A percentile compares a stretch with the other conserved stretches of the same genome.
These are phyloP conservation scores for Hydrolagus colliei DNA, from an alignment of 2,797 vertebrate genomes.

Conservation along the genomic window DNA sequence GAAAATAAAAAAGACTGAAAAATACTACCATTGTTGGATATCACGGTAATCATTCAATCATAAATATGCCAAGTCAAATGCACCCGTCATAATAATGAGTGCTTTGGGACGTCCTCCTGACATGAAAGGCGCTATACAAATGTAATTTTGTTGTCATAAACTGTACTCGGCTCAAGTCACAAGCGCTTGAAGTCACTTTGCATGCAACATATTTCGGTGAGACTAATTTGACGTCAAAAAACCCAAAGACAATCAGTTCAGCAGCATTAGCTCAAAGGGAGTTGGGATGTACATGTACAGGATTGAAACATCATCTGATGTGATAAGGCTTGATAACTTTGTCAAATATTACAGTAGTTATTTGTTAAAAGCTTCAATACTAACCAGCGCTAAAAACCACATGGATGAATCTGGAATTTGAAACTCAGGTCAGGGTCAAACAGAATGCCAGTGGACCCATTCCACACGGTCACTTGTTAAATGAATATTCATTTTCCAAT, in stretches of 20 bases:
- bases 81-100: background rate
- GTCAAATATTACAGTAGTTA: background rate
- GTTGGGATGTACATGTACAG: background rate
- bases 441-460: background rate
- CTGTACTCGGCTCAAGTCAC: background rate
- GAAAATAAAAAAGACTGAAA: background rate
- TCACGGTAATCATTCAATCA: background rate
- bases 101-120: no score
- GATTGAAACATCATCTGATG: background rate
- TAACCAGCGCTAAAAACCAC: no score
- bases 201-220: background rate
- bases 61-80: background rate
- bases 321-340: background rate
- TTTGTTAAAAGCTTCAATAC: no score
- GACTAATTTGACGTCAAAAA: background rate
- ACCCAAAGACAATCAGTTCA: background rate
- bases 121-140: no score
- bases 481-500: conserved; percentile 11
- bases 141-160: background rate
- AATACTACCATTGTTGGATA: background rate
- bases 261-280: background rate
- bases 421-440: background rate
- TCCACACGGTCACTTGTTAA: background rate
- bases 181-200: background rate
- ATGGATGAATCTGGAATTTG: background rate